phyloP scores from a whole-genome alignment of 2,113 vertebrate genomes.

The Galeopterus variegatus region DNA sequence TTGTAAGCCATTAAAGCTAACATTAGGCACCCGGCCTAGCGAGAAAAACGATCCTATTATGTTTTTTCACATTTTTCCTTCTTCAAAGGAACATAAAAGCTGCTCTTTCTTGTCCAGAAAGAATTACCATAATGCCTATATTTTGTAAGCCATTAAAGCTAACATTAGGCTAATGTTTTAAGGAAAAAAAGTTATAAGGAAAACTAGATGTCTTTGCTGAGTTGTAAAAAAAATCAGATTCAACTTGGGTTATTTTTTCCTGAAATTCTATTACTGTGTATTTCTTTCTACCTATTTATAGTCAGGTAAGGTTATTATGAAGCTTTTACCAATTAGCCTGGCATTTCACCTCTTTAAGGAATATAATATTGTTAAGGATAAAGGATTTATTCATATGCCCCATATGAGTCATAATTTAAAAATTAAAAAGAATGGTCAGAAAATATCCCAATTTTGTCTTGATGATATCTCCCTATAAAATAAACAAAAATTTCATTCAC shows the following conservation, averaged over 20 bases:
- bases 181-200: background rate
- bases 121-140: background rate
- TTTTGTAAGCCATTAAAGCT: constrained; percentile 5
- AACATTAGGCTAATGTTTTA: background rate
- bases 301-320: background rate
- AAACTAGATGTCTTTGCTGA: constrained; percentile 17
- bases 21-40: background rate
- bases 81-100: background rate
- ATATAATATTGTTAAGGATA: background rate
- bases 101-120: constrained; percentile 24
- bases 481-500: background rate
- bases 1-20: too few species aligned
- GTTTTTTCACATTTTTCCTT: constrained; percentile 21
- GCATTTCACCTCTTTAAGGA: constrained; percentile 37
- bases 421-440: background rate
- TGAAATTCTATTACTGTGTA: background rate
- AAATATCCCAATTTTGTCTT: background rate
- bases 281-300: background rate
- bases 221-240: constrained; percentile 35
- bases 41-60: background rate
- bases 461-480: background rate
- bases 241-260: background rate
- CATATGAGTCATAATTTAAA: constrained; percentile 37
- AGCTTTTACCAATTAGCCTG: background rate
- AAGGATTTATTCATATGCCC: background rate